A percentile compares a stretch with the other conserved stretches of the same genome.
Evolutionary conservation across 2,113 vertebrate genomes (phyloP).

Genomic region (Gallinago media): DNA sequence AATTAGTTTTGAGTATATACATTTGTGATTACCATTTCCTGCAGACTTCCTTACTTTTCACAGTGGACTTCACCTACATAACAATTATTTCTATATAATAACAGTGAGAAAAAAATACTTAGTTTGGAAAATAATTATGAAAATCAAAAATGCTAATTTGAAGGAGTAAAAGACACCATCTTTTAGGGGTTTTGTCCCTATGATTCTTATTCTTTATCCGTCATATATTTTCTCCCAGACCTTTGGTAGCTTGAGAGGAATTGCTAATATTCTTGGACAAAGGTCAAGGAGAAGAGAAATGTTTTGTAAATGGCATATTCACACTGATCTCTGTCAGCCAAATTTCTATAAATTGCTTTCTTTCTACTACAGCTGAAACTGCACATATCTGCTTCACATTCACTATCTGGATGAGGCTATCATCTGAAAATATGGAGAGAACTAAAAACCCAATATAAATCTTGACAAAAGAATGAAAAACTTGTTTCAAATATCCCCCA

Average conservation of each 20-base stretch:
- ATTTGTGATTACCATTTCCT: background rate
- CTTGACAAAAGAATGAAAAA: background rate
- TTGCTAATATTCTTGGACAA: background rate
- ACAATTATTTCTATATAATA: background rate
- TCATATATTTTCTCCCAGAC: background rate
- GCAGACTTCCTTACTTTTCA: background rate
- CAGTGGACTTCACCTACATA: background rate
- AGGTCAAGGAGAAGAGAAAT: background rate
- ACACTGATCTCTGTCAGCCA: background rate
- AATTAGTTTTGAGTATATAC: background rate
- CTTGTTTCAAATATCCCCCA: background rate
- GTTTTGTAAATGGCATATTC: background rate
- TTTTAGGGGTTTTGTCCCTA: rapidly evolving
- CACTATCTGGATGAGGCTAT: background rate
- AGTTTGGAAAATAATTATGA: background rate
- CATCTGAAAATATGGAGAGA: background rate
- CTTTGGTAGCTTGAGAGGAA: background rate
- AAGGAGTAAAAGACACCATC: background rate
- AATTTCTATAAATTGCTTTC: background rate
- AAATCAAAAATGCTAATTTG: rapidly evolving
- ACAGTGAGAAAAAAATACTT: background rate
- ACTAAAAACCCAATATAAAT: background rate
- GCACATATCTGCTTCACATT: background rate
- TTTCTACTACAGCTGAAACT: background rate
- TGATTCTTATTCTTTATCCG: background rate